phyloP scores from a whole-genome alignment of 2,113 vertebrate species.

The Melozone crissalis region DNA sequence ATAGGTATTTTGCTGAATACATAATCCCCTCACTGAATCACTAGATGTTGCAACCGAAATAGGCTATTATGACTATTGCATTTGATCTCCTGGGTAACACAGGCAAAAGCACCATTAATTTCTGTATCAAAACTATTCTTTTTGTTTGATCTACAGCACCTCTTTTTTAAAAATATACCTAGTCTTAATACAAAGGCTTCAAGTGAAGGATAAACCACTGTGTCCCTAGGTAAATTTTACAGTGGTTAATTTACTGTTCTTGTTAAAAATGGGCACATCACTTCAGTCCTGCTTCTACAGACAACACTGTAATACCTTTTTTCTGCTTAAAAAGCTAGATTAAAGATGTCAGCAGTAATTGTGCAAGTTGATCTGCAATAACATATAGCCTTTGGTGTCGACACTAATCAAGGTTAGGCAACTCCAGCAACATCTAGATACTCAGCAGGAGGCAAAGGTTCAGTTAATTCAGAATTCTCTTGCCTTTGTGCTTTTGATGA shows the following conservation, averaged over 20 bases:
- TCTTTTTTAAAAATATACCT: neutral
- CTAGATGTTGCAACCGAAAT: neutral
- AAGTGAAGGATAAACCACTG: neutral
- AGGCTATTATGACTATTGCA: neutral
- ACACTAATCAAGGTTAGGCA: slow-evolving; percentile 58
- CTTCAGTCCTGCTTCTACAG: neutral
- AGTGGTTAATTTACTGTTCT: neutral
- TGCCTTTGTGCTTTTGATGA: slow-evolving; percentile 62
- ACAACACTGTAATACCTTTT: neutral
- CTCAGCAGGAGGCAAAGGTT: slow-evolving; percentile 58
- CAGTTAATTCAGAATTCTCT: slow-evolving; percentile 58
- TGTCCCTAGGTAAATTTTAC: neutral
- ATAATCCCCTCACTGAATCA: neutral
- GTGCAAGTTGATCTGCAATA: slow-evolving; percentile 50
- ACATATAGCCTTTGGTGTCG: slow-evolving; percentile 58
- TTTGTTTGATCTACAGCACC: neutral
- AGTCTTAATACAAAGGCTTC: neutral
- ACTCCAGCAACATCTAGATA: slow-evolving; percentile 54
- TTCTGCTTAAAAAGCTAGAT: slow-evolving; percentile 35
- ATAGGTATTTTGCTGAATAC: neutral
- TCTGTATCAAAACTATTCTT: neutral
- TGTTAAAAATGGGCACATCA: neutral
- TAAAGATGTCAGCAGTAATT: slow-evolving; percentile 63
- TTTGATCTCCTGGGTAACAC: neutral
- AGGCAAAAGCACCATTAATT: neutral